Evolutionary conservation across 1,140 invertebrate species (phyloP).

Genomic region (Solen grandis): DNA sequence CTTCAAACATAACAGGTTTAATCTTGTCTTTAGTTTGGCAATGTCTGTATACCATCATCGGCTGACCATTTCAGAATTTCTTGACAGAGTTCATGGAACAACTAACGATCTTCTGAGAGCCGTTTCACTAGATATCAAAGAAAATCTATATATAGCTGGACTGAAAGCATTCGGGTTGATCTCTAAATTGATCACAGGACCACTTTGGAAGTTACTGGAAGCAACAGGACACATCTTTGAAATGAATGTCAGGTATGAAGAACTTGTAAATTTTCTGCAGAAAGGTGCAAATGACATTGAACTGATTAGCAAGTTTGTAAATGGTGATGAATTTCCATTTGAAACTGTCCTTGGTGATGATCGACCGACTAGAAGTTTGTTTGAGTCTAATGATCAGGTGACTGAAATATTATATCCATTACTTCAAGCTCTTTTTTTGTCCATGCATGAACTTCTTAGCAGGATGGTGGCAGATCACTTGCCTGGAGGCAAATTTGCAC

Average conservation of each 20-base stretch:
- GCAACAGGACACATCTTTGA: constrained; percentile 37
- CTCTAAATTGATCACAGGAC: constrained; percentile 14
- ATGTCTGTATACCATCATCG: background rate
- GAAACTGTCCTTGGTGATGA: background rate
- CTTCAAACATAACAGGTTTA: too few relatives aligned
- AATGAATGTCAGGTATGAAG: background rate
- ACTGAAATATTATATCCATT: background rate
- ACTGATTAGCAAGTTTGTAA: constrained; percentile 2
- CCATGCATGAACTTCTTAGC: background rate
- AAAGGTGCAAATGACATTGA: too few relatives aligned
- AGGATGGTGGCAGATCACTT: background rate
- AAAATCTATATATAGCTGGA: constrained; percentile 17
- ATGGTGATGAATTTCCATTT: background rate
- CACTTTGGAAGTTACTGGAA: constrained; percentile 43
- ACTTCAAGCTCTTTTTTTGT: background rate
- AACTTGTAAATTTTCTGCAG: constrained; percentile 5
- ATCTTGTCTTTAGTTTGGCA: constrained; percentile 21
- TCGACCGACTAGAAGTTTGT: background rate
- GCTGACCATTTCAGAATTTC: background rate
- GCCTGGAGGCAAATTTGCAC: background rate
- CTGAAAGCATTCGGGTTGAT: constrained; percentile 34
- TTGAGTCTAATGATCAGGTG: background rate
- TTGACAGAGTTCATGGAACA: background rate
- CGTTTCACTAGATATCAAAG: constrained; percentile 18
- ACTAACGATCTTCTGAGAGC: constrained; percentile 1